Evolutionary conservation across 2,113 vertebrate genomes (phyloP), one percentile per base, ranked within the genome.

Genomic region (Recurvirostra avosetta): DNA sequence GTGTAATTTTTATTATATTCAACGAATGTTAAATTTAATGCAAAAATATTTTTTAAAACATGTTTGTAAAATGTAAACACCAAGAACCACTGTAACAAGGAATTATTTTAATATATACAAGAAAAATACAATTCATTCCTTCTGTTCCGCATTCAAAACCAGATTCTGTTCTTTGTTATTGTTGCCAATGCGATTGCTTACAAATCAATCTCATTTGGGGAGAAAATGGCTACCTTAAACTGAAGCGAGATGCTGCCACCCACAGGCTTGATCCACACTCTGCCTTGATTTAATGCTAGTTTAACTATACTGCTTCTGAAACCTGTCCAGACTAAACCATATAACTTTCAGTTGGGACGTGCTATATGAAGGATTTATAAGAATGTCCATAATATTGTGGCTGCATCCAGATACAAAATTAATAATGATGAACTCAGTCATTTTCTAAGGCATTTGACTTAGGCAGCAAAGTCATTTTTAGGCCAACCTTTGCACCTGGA

Each of bases 231-330:
- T 90, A 17, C 92, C 29, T 79, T 25, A 65, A 83, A 75, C 40
- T 59, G 34, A 70, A 95, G 90, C 59, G 62, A 47, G 74, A 66
- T 96, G 85, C 92, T 97, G 95, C 92, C 93, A 94, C 90, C 96
- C 71, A 47, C 62, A 88, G 94, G 95, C 67, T 29, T 67, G 62
- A 49, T 66, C 32, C 55, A 49, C 25, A 38, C 43, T 29, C 29
- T 65, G 66, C 74, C 82, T 56, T 68, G 27, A 36, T 67, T 72
- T 43, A 32, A 21, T 72, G 36, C 26, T 19, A 14, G 5, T 41
- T 70, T 34, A 86, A 62, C 30, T 9, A 0, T 14, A 11, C 10
- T 50, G 71, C 45, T 84, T 40, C 65, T 73, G 43, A 67, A 80
- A 71, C 8, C 18, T 36, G 23, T 45, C 34, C 11, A 41, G 27